Evolutionary conservation across 2,797 vertebrate species (phyloP).

Genomic region (Carapus acus): DNA sequence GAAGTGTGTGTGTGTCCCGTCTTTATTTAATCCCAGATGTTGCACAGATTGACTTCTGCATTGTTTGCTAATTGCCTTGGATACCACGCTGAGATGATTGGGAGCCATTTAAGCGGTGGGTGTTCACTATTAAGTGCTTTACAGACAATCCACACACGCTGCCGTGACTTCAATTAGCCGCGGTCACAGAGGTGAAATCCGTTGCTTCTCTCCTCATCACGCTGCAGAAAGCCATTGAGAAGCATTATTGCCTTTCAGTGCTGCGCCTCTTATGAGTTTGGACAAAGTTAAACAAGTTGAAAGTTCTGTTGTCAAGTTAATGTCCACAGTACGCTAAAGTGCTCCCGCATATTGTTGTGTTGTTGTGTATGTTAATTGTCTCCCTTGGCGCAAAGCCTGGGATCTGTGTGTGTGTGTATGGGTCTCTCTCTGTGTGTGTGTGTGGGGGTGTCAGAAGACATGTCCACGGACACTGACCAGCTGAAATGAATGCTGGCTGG

Average conservation of each 20-base stretch:
- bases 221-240: background rate
- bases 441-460: constrained; percentile 43
- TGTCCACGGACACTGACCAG: constrained; percentile 69
- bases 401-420: constrained; percentile 31
- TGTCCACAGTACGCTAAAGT: constrained; percentile 20
- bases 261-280: background rate
- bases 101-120: constrained; percentile 1
- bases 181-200: constrained; percentile 1
- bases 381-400: constrained; percentile 57
- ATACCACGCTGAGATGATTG: background rate
- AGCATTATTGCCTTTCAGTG: background rate
- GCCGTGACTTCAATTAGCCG: background rate
- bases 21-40: background rate
- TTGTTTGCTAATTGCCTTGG: background rate
- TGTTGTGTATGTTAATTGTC: constrained; percentile 69
- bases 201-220: constrained; percentile 1
- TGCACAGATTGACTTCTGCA: constrained; percentile 12
- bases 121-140: background rate
- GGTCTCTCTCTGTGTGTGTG: constrained; percentile 44
- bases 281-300: constrained; percentile 11
- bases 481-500: constrained; percentile 68
- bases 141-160: background rate
- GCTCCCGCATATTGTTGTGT: constrained; percentile 45
- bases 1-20: background rate
- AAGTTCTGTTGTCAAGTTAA: constrained; percentile 42